Conservation (phyloP, 2,888 invertebrate species). For the Dasypolia templi region DNA sequence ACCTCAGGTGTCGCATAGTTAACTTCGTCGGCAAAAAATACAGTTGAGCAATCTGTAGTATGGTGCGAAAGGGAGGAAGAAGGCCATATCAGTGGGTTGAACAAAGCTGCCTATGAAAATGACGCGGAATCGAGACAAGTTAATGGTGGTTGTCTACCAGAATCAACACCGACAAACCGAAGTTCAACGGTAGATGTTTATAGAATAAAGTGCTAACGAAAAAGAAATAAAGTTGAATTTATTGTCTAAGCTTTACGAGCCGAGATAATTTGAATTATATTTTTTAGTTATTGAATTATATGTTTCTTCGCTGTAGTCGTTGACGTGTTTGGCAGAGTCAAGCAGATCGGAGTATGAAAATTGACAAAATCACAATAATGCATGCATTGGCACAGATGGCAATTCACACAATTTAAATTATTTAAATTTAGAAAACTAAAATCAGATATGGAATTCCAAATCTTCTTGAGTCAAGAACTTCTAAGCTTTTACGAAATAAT, state of each 20-base stretch:
- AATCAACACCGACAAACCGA: too few relatives aligned
- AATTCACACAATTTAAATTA: slow-evolving; percentile 1
- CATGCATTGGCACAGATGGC: not conserved
- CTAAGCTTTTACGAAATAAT: not conserved
- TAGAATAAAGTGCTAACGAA: not conserved
- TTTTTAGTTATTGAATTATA: slow-evolving; percentile 7
- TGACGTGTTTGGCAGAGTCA: slow-evolving; percentile 8
- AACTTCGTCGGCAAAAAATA: not conserved
- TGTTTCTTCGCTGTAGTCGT: slow-evolving; percentile 10
- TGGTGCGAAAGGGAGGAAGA: not conserved
- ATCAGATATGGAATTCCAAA: not conserved
- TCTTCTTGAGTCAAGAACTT: not conserved
- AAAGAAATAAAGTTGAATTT: too few relatives aligned
- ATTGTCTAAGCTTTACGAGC: too few relatives aligned
- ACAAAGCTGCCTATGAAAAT: not conserved
- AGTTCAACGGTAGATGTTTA: not conserved
- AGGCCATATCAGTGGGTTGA: too few relatives aligned
- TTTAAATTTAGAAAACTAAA: not conserved
- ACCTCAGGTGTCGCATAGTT: not conserved
- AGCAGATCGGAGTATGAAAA: not conserved
- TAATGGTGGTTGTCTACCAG: not conserved
- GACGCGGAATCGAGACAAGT: not conserved
- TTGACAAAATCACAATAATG: not conserved
- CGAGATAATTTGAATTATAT: not conserved
- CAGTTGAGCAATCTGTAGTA: not conserved